Percentiles rank a stretch among this genome's conserved stretches.
Conservation (phyloP, 64 coral and sea anemone species). For the Stichodactyla mertensii region DNA sequence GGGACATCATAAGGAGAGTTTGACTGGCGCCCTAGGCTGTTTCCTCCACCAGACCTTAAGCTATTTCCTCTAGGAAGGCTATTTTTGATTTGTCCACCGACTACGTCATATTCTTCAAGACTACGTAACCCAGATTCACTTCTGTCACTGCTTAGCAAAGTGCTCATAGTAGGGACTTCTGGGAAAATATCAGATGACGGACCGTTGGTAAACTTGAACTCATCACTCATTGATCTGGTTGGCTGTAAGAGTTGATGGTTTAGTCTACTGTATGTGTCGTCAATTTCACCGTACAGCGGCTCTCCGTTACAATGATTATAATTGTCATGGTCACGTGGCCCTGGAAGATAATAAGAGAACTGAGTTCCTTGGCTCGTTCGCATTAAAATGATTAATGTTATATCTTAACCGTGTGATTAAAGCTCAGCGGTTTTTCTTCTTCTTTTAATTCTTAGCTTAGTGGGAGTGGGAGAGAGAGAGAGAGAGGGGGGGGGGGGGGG, state of each 20-base stretch:
- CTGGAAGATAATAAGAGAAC: not conserved
- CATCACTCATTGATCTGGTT: not conserved
- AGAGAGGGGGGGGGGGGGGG: no score
- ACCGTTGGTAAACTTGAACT: not conserved
- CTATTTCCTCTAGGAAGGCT: slow-evolving; percentile 2
- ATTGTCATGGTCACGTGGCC: not conserved
- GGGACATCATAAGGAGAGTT: not conserved
- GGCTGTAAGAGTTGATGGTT: not conserved
- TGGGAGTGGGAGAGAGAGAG: no score
- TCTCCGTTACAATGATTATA: not conserved
- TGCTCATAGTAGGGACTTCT: not conserved
- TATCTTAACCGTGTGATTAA: no score
- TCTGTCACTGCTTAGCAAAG: not conserved
- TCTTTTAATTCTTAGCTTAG: no score
- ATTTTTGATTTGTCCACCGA: not conserved
- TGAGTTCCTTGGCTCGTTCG: not conserved
- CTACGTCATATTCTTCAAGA: not conserved
- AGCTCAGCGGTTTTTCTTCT: no score
- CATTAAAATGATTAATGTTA: not conserved
- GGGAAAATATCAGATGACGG: not conserved
- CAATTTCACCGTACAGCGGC: slow-evolving; percentile 5
- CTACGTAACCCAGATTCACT: not conserved
- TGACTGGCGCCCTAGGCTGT: not conserved
- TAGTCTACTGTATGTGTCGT: slow-evolving; percentile 2
- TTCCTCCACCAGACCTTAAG: not conserved